Conservation (phyloP, 2,888 invertebrate species). For the Agonopterix alstromeriana region DNA sequence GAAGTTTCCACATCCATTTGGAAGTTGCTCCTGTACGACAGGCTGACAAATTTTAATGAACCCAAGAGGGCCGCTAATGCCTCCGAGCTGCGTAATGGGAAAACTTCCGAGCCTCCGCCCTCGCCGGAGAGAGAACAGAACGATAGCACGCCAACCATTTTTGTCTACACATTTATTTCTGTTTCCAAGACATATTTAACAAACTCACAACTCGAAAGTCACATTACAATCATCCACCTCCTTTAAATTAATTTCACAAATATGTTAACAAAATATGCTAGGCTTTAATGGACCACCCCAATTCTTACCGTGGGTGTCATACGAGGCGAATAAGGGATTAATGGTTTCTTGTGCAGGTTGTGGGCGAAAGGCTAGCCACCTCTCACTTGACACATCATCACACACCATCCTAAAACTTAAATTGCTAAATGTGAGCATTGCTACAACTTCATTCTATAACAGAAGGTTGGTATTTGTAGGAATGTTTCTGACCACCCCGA, state of each 20-base stretch:
- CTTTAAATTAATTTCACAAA: constrained; percentile 26
- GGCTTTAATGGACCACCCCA: too few relatives aligned
- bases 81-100: constrained; percentile 68
- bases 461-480: too few relatives aligned
- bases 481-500: too few relatives aligned
- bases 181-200: constrained; percentile 48
- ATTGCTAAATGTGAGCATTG: too few relatives aligned
- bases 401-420: too few relatives aligned
- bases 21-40: constrained; percentile 68
- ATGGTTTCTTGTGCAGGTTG: too few relatives aligned
- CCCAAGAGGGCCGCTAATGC: constrained; percentile 73
- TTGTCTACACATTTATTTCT: constrained; percentile 29
- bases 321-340: too few relatives aligned
- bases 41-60: constrained; percentile 77
- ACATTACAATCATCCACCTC: constrained; percentile 20
- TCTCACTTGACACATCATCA: too few relatives aligned
- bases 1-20: constrained; percentile 74
- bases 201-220: constrained; percentile 32
- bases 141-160: constrained; percentile 25
- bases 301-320: too few relatives aligned
- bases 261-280: constrained; percentile 8
- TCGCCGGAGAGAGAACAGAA: neutral
- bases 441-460: too few relatives aligned
- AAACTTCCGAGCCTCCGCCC: constrained; percentile 45
- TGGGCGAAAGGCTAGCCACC: too few relatives aligned